Conservation (phyloP, 1,140 invertebrate genomes). For the Kradibia gibbosae region DNA sequence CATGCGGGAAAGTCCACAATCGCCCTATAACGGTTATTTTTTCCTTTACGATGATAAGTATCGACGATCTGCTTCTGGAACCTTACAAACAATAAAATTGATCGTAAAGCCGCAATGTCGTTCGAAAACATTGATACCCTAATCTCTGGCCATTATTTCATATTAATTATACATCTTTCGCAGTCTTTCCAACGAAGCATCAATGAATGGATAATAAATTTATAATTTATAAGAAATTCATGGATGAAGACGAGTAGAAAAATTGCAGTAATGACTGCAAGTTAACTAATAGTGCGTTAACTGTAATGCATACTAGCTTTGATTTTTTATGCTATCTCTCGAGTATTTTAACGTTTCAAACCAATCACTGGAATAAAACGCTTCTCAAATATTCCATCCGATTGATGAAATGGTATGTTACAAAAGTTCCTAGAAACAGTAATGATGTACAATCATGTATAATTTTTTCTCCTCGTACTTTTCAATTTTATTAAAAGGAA, state of each 20-base stretch:
- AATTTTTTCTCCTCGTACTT: slow-evolving; percentile 1
- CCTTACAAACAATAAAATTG: background rate
- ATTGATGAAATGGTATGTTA: slow-evolving; percentile 23
- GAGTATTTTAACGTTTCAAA: too few species aligned
- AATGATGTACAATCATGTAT: slow-evolving; percentile 32
- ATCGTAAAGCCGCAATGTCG: background rate
- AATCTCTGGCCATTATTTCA: slow-evolving; percentile 28
- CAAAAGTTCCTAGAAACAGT: slow-evolving; percentile 4
- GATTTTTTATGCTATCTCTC: too few species aligned
- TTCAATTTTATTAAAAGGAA: slow-evolving; percentile 13
- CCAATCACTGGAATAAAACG: too few species aligned
- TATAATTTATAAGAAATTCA: too few species aligned
- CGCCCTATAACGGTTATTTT: slow-evolving; percentile 9
- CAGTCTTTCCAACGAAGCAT: too few species aligned
- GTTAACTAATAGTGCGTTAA: too few species aligned
- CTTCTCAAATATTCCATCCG: slow-evolving; percentile 21
- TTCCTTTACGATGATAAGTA: slow-evolving; percentile 24
- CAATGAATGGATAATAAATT: too few species aligned
- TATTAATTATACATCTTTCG: slow-evolving; percentile 19
- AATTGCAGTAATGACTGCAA: too few species aligned
- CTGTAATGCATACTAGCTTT: too few species aligned
- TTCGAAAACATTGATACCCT: background rate
- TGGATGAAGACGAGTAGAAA: too few species aligned
- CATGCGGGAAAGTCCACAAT: background rate
- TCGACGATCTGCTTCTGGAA: background rate